Base-by-base conservation (phyloP, 2,797 vertebrate genomes). In the Cuniculus paca region DNA sequence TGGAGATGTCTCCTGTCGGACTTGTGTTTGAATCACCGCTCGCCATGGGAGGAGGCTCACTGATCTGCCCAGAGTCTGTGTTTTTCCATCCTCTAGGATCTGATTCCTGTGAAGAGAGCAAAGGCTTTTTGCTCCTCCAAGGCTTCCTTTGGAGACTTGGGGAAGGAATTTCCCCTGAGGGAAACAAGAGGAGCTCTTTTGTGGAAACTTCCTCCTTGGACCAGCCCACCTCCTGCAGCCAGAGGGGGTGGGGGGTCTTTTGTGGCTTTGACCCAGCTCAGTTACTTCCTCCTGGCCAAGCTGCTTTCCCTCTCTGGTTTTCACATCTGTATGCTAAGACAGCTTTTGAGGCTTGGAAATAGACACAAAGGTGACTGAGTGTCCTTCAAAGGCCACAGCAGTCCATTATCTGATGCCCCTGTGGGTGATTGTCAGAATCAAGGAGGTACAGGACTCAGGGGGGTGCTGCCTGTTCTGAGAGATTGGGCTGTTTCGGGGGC, bases 281-380 rank as follows among this genome's bases (percentile, higher is more conserved):
- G 83, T 52, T 48, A 2, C 24, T 34, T 54, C 0, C 50, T 9
- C 9, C 84, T 54, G n/a, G 42, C 58, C 60, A 31, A 45, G 26
- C 56, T 72, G 79, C 85, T 61, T 77, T 90, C 31, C 88, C 42
- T 88, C 61, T 94, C 63, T 91, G 89, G 39, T 82, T 90, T 94
- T 63, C 65, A 22, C 19, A 28, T 12, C 31, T 83, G 2, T 50
- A 36, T 11, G 68, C 65, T 63, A 86, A 28, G 87, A 77, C 20
- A 79, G 34, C 56, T 45, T 26, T 68, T 19, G 16, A 74, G 48
- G 74, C 65, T 68, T 94, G 70, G 75, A 75, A 58, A 17, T 24
- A 80, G 84, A 61, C 87, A 22, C 12, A 26, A 52, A 36, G 22
- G 24, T 70, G 58, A 36, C 11, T 1, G 8, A 1, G 3, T 1